Evolutionary conservation across 2,797 vertebrate species (phyloP), one percentile per base, ranked within the genome.

Genomic region (Macroramphosus scolopax): DNA sequence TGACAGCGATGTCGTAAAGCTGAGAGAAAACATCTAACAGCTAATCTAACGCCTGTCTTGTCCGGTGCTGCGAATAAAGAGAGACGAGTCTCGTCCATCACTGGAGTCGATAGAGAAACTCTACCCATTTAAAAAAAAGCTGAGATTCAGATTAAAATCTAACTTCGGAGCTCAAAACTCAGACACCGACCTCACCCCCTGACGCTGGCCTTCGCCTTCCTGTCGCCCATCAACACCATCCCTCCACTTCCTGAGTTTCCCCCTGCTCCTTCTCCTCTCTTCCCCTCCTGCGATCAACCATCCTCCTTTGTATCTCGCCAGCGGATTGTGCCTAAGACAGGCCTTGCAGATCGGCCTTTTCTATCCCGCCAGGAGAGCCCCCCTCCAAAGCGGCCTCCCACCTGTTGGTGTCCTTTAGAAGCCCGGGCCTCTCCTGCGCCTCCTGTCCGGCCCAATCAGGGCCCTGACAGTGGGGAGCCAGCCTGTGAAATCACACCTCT

Each of bases 391-490:
- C 51, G 37, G 44, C 85, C 87, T 91, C 83, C 89, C 96, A 97
- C 89, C 96, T 98, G 96, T 95, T 85, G 68, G 77, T 92, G 96
- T 98, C 95, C 88, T 94, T 98, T 95, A 96, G 76, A 87, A 90
- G 84, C 89, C 63, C 51, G 64, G 91, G 88, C 90, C 88, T 82
- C 88, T 88, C 90, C 91, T 87, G 14, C 65, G 83, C 93, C 96
- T 94, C 78, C 92, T 98, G 96, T 98, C 92, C 89, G 82, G 89
- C 94, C 93, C 95, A 94, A 97, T 98, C 96, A 97, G 85, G 52
- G 46, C 65, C 47, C 61, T 95, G 94, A 94, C 95, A 93, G 90
- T 67, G 85, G 81, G 81, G 85, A 78, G 83, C 86, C 87, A 88
- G 89, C 85, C 88, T 93, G 77, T 89, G 91, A 93, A 93, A 91